Percentiles rank a stretch among this genome's conserved stretches.
These are phyloP conservation scores for Nephrotoma guestfalica DNA, from an alignment of 2,888 invertebrate genomes.

Conservation along the genomic window DNA sequence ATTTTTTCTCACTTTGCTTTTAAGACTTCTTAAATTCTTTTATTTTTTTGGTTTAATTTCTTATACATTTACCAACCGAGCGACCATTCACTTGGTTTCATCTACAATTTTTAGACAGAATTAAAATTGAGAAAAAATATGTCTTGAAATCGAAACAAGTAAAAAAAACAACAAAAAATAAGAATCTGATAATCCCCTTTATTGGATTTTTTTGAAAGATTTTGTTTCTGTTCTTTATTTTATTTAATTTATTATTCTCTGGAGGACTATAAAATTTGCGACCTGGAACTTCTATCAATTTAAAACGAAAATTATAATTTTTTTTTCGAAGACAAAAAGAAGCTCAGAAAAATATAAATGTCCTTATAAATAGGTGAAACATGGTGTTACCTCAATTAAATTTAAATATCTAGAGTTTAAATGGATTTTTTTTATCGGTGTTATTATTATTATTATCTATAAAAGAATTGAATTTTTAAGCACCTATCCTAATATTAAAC, in stretches of 20 bases:
- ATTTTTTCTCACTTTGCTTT: not conserved
- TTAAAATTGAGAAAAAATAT: not conserved
- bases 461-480: not conserved
- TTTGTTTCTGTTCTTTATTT: not conserved
- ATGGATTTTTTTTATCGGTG: not conserved
- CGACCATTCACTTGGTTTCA: not conserved
- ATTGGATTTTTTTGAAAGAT: constrained; percentile 1
- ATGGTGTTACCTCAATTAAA: not conserved
- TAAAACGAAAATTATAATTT: not conserved
- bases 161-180: not conserved
- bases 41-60: not conserved
- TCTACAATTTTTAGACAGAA: not conserved
- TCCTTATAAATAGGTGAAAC: not conserved
- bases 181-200: constrained; percentile 3
- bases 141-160: not conserved
- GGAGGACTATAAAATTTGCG: constrained; percentile 4
- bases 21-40: not conserved
- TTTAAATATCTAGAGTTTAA: not conserved
- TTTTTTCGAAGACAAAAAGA: not conserved
- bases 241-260: constrained; percentile 1
- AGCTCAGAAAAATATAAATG: not conserved
- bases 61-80: not conserved
- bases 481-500: not conserved
- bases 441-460: not conserved
- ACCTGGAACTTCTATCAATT: constrained; percentile 1